phyloP scores from a whole-genome alignment of 2,797 vertebrate species.

The Pagetopsis macropterus region DNA sequence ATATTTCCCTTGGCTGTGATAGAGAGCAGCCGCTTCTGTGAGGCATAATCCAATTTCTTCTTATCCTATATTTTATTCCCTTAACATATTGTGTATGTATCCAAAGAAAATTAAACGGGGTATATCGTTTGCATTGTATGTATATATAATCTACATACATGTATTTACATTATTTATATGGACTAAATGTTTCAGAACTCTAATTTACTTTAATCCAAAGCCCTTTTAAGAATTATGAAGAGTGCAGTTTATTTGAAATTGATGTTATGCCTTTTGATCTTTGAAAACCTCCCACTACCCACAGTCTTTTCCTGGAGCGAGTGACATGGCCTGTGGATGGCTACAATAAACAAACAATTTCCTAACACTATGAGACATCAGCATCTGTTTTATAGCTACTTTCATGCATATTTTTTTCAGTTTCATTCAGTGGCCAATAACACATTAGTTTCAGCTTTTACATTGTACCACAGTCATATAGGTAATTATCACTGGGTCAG shows the following conservation, averaged over 20 bases:
- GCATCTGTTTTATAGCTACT: conserved; percentile 59
- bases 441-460: conserved; percentile 67
- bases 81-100: conserved; percentile 38
- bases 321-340: conserved; percentile 41
- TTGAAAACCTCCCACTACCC: not conserved
- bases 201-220: conserved; percentile 78
- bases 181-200: conserved; percentile 68
- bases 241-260: conserved; percentile 72
- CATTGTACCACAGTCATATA: conserved; percentile 43
- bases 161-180: conserved; percentile 82
- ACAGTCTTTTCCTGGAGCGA: conserved; percentile 24
- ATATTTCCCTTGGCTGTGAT: conserved; percentile 38
- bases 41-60: conserved; percentile 20
- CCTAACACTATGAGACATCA: conserved; percentile 56
- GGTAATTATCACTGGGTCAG: conserved; percentile 28
- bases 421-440: conserved; percentile 69
- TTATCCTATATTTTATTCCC: conserved; percentile 3
- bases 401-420: conserved; percentile 72
- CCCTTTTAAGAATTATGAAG: conserved; percentile 80
- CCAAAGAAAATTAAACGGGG: conserved; percentile 49
- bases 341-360: conserved; percentile 52
- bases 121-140: conserved; percentile 70
- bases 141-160: conserved; percentile 79
- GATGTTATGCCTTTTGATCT: conserved; percentile 61
- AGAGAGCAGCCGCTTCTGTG: conserved; percentile 43